These are phyloP conservation scores for Lepeophtheirus nordmannii DNA, from an alignment of 2,888 invertebrate species.

Conservation along the genomic window DNA sequence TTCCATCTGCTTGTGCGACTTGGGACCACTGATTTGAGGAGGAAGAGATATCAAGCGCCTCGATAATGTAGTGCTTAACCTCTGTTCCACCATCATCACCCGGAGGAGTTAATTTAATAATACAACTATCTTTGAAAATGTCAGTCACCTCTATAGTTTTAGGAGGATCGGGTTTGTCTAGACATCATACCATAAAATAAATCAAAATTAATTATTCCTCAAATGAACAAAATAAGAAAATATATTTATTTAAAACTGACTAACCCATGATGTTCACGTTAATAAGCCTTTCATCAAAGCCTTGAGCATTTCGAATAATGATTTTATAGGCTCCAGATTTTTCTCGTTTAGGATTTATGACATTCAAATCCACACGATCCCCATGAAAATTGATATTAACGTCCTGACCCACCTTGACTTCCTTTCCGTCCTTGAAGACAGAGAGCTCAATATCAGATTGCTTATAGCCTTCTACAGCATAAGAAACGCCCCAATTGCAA, in stretches of 20 bases:
- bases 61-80: constrained; percentile 40
- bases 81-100: constrained; percentile 76
- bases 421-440: constrained; percentile 24
- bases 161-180: constrained; percentile 35
- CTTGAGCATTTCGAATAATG: constrained; percentile 39
- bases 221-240: neutral
- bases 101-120: constrained; percentile 58
- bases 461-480: constrained; percentile 30
- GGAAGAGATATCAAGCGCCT: constrained; percentile 34
- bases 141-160: constrained; percentile 35
- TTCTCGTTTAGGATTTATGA: constrained; percentile 34
- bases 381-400: constrained; percentile 11
- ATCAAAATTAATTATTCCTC: neutral
- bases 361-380: constrained; percentile 23
- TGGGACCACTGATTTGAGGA: constrained; percentile 29
- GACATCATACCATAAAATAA: neutral
- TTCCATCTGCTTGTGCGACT: constrained; percentile 5
- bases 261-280: constrained; percentile 30
- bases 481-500: constrained; percentile 39
- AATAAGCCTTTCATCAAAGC: constrained; percentile 30
- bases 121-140: constrained; percentile 36
- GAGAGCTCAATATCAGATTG: constrained; percentile 17
- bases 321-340: constrained; percentile 40
- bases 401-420: constrained; percentile 20
- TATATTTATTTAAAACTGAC: neutral